Evolutionary conservation across 1,140 invertebrate genomes (phyloP), one percentile per base, ranked within the genome.

Genomic region (Arctopsyche grandis): DNA sequence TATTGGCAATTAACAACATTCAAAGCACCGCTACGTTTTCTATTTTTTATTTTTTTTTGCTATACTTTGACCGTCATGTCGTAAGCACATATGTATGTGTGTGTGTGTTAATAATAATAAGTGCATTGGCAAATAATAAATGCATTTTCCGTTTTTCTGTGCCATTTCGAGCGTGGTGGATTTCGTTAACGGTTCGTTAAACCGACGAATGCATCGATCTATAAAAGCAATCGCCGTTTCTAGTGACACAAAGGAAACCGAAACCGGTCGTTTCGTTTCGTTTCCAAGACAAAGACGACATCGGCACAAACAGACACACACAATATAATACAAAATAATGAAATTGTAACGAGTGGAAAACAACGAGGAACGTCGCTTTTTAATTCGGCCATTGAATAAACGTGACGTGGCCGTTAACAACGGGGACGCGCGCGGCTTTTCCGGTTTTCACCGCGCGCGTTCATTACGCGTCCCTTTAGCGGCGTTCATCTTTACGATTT

Each of bases 111-210:
- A 46, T 46, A 7, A 12, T 52, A 52, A 52, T 52, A 12, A 14
- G 12, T 16, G 16, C 48, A 52, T 16, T 14, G 14, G 58, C 21
- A 21, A 9, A n/a, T n/a, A n/a, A n/a, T n/a, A n/a, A n/a, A 19
- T 29, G 22, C 63, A 26, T 66, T 66, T 66, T 66, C 63, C 24
- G 63, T 66, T 66, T 66, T 66, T 66, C 63, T n/a, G 22, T 66
- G 63, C 24, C 24, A 66, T 66, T 66, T 29, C 63, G 21, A 26
- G 63, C 63, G 63, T 66, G 63, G 63, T 66, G 63, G 9, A 66
- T 66, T 66, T 26, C n/a, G 19, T 19, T 19, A 10, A 14, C 63
- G 63, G 63, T 66, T 66, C 63, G 63, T 66, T 66, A 22, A 21
- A 29, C 63, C 24, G 63, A 7, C 24, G 21, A 66, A 26, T 66